Conservation (phyloP, 2,888 invertebrate species). For the Eilema sororculum region DNA sequence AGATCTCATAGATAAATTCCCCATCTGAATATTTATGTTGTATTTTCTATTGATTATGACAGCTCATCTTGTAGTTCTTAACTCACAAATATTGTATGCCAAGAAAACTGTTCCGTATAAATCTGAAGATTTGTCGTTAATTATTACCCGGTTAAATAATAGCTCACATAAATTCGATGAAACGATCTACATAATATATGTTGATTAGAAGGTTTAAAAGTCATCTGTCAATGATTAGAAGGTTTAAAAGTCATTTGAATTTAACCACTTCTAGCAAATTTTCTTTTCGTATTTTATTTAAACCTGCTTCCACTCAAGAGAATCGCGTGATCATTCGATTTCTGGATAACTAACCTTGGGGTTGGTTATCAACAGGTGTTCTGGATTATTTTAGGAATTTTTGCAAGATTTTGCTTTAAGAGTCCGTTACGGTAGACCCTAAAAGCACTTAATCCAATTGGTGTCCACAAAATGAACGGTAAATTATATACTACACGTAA, state of each 20-base stretch:
- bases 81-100: slow-evolving; percentile 3
- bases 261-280: not conserved
- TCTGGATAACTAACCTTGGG: not conserved
- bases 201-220: not conserved
- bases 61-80: slow-evolving; percentile 7
- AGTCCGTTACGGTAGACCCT: slow-evolving; percentile 7
- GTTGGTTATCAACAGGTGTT: not conserved
- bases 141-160: not conserved
- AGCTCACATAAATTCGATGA: not conserved
- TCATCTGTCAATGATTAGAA: not conserved
- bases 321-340: not conserved
- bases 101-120: slow-evolving; percentile 1
- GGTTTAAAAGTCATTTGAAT: not conserved
- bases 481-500: slow-evolving; percentile 60
- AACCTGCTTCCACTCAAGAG: not conserved
- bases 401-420: not conserved
- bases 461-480: slow-evolving; percentile 49
- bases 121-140: slow-evolving; percentile 1
- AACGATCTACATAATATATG: not conserved
- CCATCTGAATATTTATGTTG: slow-evolving; percentile 14
- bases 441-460: slow-evolving; percentile 39
- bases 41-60: slow-evolving; percentile 12
- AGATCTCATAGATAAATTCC: slow-evolving; percentile 17
- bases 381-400: not conserved
- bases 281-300: not conserved